Percentiles rank a stretch among this genome's conserved stretches.
phyloP scores from a whole-genome alignment of 37 sponge, comb jelly and placozoan genomes.

The Ephydatia muelleri region DNA sequence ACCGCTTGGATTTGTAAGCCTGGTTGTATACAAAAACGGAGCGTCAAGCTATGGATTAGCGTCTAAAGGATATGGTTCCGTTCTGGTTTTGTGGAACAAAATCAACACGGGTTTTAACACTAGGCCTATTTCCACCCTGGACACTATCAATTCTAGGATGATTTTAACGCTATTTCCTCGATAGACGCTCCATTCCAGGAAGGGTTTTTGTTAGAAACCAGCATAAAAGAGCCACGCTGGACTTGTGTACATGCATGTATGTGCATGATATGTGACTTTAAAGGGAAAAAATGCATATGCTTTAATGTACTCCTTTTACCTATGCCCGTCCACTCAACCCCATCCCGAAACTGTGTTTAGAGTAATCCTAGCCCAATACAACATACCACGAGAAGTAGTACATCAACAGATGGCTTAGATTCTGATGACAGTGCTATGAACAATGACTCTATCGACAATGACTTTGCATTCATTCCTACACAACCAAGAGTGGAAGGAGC shows the following conservation, averaged over 20 bases:
- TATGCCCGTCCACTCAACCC: not conserved
- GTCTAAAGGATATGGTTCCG: not conserved
- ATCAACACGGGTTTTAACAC: not conserved
- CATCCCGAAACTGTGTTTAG: not conserved
- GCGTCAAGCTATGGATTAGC: not conserved
- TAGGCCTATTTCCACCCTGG: not conserved
- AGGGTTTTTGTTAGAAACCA: not conserved
- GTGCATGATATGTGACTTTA: not conserved
- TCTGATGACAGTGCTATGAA: not conserved
- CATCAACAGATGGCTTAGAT: not conserved
- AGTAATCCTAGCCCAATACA: not conserved
- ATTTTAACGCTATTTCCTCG: not conserved
- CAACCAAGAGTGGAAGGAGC: not conserved
- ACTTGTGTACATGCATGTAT: not conserved
- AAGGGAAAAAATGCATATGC: not conserved
- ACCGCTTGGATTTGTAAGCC: too few relatives aligned
- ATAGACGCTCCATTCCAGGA: too few relatives aligned
- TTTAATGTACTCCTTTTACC: not conserved
- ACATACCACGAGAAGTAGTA: not conserved
- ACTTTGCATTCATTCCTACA: constrained; percentile 1
- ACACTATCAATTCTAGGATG: not conserved
- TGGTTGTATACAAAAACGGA: not conserved
- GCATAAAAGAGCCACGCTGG: not conserved
- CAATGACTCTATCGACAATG: not conserved
- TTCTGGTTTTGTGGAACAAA: not conserved